Percentiles rank a stretch among this genome's conserved stretches.
Evolutionary conservation across 2,888 invertebrate species (phyloP).

Genomic region (Lithophane leautieri): DNA sequence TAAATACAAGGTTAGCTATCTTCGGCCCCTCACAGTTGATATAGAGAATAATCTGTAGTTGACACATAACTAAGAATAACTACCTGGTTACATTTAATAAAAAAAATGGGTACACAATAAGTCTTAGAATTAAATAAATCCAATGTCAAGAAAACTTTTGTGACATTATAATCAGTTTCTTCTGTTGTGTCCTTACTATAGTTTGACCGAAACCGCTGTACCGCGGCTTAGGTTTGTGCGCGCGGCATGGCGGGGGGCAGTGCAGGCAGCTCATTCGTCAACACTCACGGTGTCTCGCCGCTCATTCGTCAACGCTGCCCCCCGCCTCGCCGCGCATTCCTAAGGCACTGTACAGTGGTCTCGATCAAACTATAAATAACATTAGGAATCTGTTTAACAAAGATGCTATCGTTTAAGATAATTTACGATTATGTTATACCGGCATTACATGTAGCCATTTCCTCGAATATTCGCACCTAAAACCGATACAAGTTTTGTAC

Average conservation of each 20-base stretch:
- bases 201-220: too few species aligned
- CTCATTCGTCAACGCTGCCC: too few species aligned
- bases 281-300: too few species aligned
- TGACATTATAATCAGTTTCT: conserved; percentile 39
- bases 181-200: conserved; percentile 37
- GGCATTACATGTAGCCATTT: conserved; percentile 44
- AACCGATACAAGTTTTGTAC: neutral
- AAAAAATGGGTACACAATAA: conserved; percentile 16
- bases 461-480: conserved; percentile 48
- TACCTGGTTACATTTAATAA: conserved; percentile 7
- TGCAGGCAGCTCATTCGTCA: too few species aligned
- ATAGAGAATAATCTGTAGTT: conserved; percentile 17
- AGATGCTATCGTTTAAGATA: conserved; percentile 45
- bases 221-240: too few species aligned
- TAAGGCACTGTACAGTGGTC: too few species aligned
- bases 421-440: conserved; percentile 31
- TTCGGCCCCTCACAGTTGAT: neutral
- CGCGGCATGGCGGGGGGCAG: too few species aligned
- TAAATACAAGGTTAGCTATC: conserved; percentile 22
- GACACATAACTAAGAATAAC: neutral
- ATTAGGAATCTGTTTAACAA: conserved; percentile 48
- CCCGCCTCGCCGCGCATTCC: too few species aligned
- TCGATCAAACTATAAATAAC: conserved; percentile 15
- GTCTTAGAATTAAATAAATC: conserved; percentile 16
- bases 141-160: conserved; percentile 3